These are phyloP conservation scores for Dasyurus viverrinus DNA, from an alignment of 2,113 vertebrate species.

Conservation along the genomic window DNA sequence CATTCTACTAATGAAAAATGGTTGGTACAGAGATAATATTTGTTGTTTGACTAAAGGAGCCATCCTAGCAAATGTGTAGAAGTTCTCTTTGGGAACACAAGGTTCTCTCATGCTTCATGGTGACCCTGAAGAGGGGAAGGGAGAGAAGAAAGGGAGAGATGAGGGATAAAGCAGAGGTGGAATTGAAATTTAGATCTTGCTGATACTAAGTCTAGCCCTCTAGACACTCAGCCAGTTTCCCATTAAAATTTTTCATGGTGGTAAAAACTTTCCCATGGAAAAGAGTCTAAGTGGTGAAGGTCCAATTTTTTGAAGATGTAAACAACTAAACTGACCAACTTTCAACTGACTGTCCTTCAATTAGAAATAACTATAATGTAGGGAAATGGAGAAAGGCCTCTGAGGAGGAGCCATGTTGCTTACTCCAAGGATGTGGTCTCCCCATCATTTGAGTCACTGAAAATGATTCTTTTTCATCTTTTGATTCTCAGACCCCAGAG, in stretches of 20 bases:
- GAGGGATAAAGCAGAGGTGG: neutral
- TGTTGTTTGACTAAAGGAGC: neutral
- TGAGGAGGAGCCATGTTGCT: neutral
- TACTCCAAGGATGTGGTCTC: neutral
- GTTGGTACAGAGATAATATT: neutral
- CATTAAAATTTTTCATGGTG: neutral
- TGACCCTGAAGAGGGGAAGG: neutral
- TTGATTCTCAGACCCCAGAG: neutral
- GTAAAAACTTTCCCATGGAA: neutral
- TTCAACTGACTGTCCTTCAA: neutral
- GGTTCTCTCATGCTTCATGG: neutral
- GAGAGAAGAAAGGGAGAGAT: neutral
- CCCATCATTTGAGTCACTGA: too few species aligned
- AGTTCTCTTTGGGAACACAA: neutral
- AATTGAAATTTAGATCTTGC: neutral
- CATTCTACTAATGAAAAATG: neutral
- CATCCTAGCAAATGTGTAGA: neutral
- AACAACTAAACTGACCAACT: neutral
- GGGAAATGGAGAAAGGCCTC: neutral
- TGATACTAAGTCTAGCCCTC: neutral
- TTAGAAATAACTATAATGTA: neutral
- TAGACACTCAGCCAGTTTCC: neutral
- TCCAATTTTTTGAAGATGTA: conserved; percentile 35
- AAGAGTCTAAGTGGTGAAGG: neutral
- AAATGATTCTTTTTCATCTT: neutral